Conservation (phyloP, 2,113 vertebrate species). For the Pseudonaja textilis region DNA sequence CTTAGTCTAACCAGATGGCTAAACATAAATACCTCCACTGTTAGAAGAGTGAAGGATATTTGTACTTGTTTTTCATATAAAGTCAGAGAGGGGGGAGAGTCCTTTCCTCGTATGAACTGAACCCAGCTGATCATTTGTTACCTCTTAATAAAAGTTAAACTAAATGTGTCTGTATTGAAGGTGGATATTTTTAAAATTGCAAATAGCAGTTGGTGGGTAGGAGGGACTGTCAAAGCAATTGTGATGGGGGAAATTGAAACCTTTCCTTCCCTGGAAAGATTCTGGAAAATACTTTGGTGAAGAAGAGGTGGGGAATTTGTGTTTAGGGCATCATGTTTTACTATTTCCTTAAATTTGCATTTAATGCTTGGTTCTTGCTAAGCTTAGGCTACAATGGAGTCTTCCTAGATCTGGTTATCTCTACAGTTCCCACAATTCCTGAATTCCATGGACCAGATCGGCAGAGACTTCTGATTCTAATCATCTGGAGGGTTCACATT, state of each 20-base stretch:
- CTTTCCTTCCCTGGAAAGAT: not conserved
- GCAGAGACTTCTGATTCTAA: not conserved
- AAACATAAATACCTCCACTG: not conserved
- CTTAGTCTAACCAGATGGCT: not conserved
- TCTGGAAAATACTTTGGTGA: not conserved
- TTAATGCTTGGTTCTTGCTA: not conserved
- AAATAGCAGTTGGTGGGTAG: not conserved
- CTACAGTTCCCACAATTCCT: not conserved
- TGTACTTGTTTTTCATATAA: not conserved
- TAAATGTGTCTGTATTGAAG: not conserved
- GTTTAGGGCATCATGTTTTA: not conserved
- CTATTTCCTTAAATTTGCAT: not conserved
- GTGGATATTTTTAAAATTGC: not conserved
- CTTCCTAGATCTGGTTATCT: not conserved
- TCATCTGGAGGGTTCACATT: not conserved
- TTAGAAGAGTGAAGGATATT: not conserved
- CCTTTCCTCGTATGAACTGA: not conserved
- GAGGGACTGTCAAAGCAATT: not conserved
- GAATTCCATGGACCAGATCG: not conserved
- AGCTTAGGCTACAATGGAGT: not conserved
- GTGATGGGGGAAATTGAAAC: not conserved
- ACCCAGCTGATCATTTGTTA: not conserved
- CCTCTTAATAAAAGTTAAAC: not conserved
- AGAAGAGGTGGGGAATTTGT: not conserved
- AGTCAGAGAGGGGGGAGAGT: not conserved